Percentiles rank a stretch among this genome's conserved stretches.
These are phyloP conservation scores for Arvicola amphibius DNA, from an alignment of 2,797 vertebrate species.

Conservation along the genomic window DNA sequence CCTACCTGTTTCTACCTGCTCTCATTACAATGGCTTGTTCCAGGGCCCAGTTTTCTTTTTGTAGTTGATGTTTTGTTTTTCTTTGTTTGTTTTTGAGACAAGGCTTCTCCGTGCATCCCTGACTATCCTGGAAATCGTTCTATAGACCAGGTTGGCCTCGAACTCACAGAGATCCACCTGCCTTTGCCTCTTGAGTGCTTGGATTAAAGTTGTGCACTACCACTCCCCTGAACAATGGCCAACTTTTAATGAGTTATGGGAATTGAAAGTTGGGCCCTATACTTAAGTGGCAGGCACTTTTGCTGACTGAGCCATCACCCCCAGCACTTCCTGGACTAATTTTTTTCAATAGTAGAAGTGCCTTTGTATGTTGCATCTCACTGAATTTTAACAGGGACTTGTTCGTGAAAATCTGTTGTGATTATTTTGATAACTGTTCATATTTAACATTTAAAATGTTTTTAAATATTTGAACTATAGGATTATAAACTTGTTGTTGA, in stretches of 20 bases:
- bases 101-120: neutral
- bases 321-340: neutral
- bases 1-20: neutral
- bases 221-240: neutral
- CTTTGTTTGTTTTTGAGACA: neutral
- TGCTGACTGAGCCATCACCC: neutral
- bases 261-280: neutral
- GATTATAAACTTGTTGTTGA: constrained; percentile 19
- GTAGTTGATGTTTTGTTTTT: neutral
- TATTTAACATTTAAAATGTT: constrained; percentile 15
- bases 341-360: neutral
- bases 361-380: neutral
- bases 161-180: neutral
- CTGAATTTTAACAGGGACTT: neutral
- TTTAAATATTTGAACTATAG: constrained; percentile 12
- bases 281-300: neutral
- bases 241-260: neutral
- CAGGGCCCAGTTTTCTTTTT: neutral
- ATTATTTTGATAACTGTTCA: neutral
- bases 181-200: neutral
- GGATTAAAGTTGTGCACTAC: neutral
- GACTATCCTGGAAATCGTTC: neutral
- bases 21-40: too few species aligned
- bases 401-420: neutral
- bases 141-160: neutral